These are phyloP conservation scores for Selene dorsalis DNA, from an alignment of 2,797 vertebrate genomes.

Conservation along the genomic window DNA sequence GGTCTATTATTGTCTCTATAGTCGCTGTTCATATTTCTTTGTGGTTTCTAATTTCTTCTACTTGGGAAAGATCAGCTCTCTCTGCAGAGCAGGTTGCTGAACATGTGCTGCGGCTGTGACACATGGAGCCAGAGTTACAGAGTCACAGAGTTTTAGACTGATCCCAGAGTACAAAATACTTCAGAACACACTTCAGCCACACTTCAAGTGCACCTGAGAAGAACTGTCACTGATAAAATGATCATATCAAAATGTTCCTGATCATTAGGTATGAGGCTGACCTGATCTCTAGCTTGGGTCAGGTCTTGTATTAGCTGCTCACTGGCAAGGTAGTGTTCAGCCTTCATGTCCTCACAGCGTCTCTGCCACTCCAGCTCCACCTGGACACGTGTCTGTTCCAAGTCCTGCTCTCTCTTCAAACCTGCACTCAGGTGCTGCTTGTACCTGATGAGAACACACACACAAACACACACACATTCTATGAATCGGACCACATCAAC, in stretches of 20 bases:
- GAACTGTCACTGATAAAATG: too few species aligned
- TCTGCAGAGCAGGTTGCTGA: too few species aligned
- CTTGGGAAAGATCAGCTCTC: too few species aligned
- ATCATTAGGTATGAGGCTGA: constrained; percentile 55
- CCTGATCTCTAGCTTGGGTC: constrained; percentile 84
- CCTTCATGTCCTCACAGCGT: constrained; percentile 81
- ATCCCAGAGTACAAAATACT: too few species aligned
- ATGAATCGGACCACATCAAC: not conserved
- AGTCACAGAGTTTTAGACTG: too few species aligned
- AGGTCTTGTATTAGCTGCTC: constrained; percentile 85
- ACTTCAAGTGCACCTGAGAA: too few species aligned
- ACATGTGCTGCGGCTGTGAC: too few species aligned
- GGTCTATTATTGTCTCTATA: too few species aligned
- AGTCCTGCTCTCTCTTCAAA: constrained; percentile 76
- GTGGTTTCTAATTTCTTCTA: too few species aligned
- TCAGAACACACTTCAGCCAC: too few species aligned
- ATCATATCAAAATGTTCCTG: not conserved
- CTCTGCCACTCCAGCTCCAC: constrained; percentile 86
- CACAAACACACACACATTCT: not conserved
- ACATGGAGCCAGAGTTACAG: too few species aligned
- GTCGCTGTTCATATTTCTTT: too few species aligned
- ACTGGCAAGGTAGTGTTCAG: constrained; percentile 78
- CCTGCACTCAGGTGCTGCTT: constrained; percentile 83
- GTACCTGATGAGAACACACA: constrained; percentile 80
- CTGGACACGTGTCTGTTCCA: constrained; percentile 84